Percentiles rank a stretch among this genome's conserved stretches.
Evolutionary conservation across 1,140 invertebrate genomes (phyloP).

Genomic region (Oscheius sp.): DNA sequence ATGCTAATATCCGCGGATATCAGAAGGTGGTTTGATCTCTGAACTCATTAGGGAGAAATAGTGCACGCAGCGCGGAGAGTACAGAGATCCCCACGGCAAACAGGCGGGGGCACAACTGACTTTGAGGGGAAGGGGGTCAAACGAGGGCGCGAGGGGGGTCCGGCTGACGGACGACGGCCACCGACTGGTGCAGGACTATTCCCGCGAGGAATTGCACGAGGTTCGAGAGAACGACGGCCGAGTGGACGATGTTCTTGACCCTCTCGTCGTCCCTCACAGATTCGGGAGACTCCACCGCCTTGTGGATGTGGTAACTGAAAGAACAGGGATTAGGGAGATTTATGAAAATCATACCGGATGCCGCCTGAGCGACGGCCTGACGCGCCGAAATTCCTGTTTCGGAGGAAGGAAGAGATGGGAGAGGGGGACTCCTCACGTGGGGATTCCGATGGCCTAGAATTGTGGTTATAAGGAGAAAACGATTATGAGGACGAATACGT

Average conservation of each 20-base stretch:
- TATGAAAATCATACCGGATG: neutral
- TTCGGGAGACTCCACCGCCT: constrained; percentile 24
- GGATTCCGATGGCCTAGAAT: too few species aligned
- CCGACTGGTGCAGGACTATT: constrained; percentile 38
- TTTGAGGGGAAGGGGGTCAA: too few species aligned
- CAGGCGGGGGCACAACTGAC: too few species aligned
- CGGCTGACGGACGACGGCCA: constrained; percentile 11
- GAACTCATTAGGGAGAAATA: too few species aligned
- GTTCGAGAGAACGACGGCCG: constrained; percentile 41
- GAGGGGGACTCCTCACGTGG: neutral
- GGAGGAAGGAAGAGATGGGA: neutral
- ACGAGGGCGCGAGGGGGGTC: too few species aligned
- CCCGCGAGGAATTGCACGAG: constrained; percentile 40
- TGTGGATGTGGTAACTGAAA: constrained; percentile 31
- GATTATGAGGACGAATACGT: too few species aligned
- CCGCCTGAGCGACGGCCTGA: neutral
- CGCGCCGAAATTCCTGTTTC: neutral
- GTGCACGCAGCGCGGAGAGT: too few species aligned
- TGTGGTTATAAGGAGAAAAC: too few species aligned
- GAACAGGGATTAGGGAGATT: neutral
- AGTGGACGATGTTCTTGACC: constrained; percentile 39
- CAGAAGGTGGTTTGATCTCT: too few species aligned
- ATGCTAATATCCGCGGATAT: too few species aligned
- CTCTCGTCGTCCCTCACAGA: constrained; percentile 23
- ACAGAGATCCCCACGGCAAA: too few species aligned